These are phyloP conservation scores for Notodromas monacha DNA, from an alignment of 2,888 invertebrate species.

Conservation along the genomic window DNA sequence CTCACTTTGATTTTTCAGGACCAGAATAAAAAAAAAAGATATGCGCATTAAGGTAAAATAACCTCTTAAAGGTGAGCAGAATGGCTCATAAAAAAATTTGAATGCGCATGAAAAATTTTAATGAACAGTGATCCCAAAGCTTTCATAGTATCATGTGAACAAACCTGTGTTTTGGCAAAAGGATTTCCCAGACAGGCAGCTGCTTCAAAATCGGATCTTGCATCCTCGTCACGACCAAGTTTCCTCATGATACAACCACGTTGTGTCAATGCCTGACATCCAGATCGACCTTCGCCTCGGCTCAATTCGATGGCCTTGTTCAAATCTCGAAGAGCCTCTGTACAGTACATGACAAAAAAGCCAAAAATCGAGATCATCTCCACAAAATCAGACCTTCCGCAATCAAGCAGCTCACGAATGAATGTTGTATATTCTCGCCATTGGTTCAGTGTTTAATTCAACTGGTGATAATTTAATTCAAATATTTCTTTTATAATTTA, in stretches of 20 bases:
- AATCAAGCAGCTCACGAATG: too few relatives aligned
- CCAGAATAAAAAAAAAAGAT: too few relatives aligned
- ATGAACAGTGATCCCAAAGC: conserved; percentile 4
- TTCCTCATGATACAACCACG: conserved; percentile 40
- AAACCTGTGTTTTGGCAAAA: conserved; percentile 50
- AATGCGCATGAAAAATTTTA: conserved; percentile 5
- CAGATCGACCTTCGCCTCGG: too few relatives aligned
- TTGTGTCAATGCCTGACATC: conserved; percentile 49
- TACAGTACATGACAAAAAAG: background rate
- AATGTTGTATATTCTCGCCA: too few relatives aligned
- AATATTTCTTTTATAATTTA: too few relatives aligned
- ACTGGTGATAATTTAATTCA: too few relatives aligned
- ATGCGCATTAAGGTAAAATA: too few relatives aligned
- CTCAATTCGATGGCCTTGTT: background rate
- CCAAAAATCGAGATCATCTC: too few relatives aligned
- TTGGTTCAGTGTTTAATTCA: too few relatives aligned
- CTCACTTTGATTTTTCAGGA: too few relatives aligned
- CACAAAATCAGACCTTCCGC: too few relatives aligned
- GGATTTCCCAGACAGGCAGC: conserved; percentile 49
- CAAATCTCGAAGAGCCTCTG: conserved; percentile 1
- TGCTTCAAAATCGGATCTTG: conserved; percentile 34
- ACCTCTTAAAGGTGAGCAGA: background rate
- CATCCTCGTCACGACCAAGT: conserved; percentile 29
- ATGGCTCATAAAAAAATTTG: background rate
- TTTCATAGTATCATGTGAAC: background rate